Evolutionary conservation across 2,113 vertebrate species (phyloP).

Genomic region (Aix galericulata): DNA sequence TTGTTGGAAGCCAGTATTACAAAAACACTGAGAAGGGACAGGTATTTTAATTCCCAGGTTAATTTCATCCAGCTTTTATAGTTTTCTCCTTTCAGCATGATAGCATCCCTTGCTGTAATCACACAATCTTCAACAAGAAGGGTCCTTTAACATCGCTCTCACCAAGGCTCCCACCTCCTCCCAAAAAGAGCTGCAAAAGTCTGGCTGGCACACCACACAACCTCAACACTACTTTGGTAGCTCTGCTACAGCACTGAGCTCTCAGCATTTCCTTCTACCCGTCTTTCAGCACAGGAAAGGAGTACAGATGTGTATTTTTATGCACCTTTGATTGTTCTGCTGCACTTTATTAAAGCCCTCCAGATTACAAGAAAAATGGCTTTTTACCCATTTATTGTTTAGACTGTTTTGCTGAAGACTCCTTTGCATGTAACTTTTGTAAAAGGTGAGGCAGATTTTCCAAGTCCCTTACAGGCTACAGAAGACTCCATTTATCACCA

Average conservation of each 20-base stretch:
- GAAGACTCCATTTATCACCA: neutral
- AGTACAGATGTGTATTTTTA: neutral
- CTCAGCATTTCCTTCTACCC: neutral
- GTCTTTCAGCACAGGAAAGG: neutral
- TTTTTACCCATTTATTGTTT: neutral
- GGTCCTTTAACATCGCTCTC: neutral
- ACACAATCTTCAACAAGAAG: neutral
- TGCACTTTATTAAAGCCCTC: neutral
- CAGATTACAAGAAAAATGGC: neutral
- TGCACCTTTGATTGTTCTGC: neutral
- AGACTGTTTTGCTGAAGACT: neutral
- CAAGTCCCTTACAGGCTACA: neutral
- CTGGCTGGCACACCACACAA: neutral
- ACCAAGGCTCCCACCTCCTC: accelerated
- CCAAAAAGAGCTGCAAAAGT: neutral
- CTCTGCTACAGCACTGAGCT: neutral
- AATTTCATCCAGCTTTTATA: neutral
- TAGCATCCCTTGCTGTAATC: neutral
- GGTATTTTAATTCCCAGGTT: neutral
- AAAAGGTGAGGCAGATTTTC: neutral
- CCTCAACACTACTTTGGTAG: neutral
- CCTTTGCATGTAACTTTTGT: neutral
- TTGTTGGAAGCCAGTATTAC: neutral
- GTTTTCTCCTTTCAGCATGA: neutral
- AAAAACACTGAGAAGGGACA: neutral